Percentiles rank a stretch among this genome's conserved stretches.
Conservation (phyloP, 2,888 invertebrate genomes). For the Agriopis leucophaearia region DNA sequence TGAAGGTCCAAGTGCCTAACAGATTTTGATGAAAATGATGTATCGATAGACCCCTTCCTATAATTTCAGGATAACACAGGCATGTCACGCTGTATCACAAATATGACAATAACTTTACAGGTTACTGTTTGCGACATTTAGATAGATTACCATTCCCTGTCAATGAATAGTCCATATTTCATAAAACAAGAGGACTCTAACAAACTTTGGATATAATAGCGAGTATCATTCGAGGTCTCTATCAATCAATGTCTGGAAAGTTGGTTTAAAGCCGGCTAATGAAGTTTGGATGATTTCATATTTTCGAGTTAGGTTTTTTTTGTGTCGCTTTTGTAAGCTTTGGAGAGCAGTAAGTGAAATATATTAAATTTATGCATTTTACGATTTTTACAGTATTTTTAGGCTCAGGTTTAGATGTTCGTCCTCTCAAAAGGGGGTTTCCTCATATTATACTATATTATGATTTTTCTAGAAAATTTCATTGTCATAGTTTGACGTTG, state of each 20-base stretch:
- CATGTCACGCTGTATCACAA: neutral
- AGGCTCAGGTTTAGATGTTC: no score
- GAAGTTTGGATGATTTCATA: constrained; percentile 48
- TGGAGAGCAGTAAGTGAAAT: neutral
- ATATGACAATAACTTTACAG: constrained; percentile 6
- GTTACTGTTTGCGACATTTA: constrained; percentile 67
- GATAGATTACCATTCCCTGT: constrained; percentile 77
- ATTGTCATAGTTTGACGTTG: no score
- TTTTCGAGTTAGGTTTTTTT: constrained; percentile 26
- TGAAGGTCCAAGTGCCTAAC: no score
- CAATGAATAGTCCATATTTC: constrained; percentile 76
- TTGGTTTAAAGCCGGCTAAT: constrained; percentile 50
- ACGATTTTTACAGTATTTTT: no score
- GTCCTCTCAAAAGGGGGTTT: no score
- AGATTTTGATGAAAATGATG: no score
- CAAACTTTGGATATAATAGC: constrained; percentile 52
- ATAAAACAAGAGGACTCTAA: constrained; percentile 73
- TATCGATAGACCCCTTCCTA: neutral
- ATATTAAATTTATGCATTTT: neutral
- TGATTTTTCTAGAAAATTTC: no score
- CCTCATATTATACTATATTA: no score
- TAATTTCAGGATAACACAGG: no score
- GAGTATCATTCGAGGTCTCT: constrained; percentile 49
- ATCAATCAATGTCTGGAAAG: constrained; percentile 62
- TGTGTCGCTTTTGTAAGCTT: neutral